Conservation (phyloP, 2,113 vertebrate genomes). For the Cervus canadensis region DNA sequence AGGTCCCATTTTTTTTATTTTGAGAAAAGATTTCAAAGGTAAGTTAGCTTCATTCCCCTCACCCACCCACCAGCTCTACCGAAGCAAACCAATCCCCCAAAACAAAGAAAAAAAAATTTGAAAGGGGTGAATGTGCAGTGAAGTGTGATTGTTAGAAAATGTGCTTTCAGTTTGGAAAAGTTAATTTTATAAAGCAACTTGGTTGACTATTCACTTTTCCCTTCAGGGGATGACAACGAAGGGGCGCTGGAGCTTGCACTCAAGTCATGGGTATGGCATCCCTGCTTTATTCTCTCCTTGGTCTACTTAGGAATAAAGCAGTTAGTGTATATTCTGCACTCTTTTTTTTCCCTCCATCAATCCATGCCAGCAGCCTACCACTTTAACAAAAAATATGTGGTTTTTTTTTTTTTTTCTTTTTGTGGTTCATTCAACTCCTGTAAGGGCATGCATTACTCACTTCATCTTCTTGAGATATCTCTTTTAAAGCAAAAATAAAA, state of each 20-base stretch:
- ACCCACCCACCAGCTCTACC: not conserved
- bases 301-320: conserved; percentile 62
- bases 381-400: conserved; percentile 77
- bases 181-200: conserved; percentile 51
- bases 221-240: conserved; percentile 20
- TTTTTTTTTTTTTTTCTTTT: conserved; percentile 78
- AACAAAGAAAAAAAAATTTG: not conserved
- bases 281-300: conserved; percentile 45
- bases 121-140: not conserved
- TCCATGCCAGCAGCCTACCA: conserved; percentile 73
- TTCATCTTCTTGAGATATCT: conserved; percentile 86
- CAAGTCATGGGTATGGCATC: conserved; percentile 39
- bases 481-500: conserved; percentile 85
- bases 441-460: conserved; percentile 88
- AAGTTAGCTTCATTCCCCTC: not conserved
- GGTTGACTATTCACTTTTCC: conserved; percentile 26
- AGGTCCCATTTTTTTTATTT: conserved; percentile 16
- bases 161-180: not conserved
- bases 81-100: not conserved
- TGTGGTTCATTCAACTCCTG: conserved; percentile 81
- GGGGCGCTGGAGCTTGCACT: not conserved
- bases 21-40: not conserved
- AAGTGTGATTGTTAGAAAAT: not conserved
- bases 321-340: conserved; percentile 67
- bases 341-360: conserved; percentile 54